Conservation (phyloP, 2,888 invertebrate genomes). For the Microplitis manilae region DNA sequence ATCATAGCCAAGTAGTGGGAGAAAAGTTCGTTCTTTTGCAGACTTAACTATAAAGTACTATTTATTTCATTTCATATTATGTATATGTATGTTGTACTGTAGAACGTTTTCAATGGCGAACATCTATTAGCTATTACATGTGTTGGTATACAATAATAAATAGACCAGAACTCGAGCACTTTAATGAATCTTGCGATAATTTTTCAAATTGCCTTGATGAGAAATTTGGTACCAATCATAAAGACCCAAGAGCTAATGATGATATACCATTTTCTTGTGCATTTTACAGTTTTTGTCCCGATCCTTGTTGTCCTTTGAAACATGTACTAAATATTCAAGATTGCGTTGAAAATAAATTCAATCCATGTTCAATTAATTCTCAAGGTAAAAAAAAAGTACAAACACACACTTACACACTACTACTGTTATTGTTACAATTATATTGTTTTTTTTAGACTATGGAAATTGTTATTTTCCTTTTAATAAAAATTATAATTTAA, state of each 20-base stretch:
- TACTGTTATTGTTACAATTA: not conserved
- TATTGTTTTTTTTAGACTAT: conserved; percentile 45
- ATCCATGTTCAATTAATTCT: not conserved
- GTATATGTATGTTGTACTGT: not conserved
- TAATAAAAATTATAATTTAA: conserved; percentile 71
- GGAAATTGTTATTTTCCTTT: conserved; percentile 69
- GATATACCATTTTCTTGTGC: conserved; percentile 70
- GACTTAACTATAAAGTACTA: too few species aligned
- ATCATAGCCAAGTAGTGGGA: too few species aligned
- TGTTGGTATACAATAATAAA: conserved; percentile 79
- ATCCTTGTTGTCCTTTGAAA: not conserved
- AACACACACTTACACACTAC: conserved; percentile 14
- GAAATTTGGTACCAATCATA: conserved; percentile 69
- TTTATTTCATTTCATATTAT: too few species aligned
- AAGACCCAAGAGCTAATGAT: conserved; percentile 76
- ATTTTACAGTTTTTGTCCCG: not conserved
- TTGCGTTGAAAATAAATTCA: not conserved
- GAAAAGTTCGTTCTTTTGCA: too few species aligned
- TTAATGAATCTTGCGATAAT: conserved; percentile 77
- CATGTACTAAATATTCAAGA: not conserved
- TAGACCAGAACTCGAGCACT: conserved; percentile 72
- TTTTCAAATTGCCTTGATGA: conserved; percentile 75
- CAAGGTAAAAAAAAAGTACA: conserved; percentile 58
- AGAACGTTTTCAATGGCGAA: conserved; percentile 78
- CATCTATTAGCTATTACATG: conserved; percentile 79